phyloP scores from a whole-genome alignment of 2,888 invertebrate species.

The Hirtodrosophila confusa region DNA sequence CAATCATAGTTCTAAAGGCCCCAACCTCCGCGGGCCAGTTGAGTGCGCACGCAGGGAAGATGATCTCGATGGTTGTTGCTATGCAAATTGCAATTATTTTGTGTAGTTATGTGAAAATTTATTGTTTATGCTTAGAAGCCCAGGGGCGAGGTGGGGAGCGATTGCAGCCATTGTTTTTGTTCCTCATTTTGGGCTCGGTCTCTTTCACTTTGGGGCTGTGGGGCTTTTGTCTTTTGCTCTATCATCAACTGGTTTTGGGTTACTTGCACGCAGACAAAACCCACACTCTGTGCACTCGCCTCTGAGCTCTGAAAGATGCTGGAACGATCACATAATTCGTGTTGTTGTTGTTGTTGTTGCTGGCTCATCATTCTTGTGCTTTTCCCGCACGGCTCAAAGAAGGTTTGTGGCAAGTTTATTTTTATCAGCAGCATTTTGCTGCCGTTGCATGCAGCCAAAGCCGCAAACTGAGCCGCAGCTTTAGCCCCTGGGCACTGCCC shows the following conservation, averaged over 20 bases:
- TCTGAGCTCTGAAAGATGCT: slow-evolving; percentile 38
- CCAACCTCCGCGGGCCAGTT: too few relatives aligned
- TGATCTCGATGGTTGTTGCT: slow-evolving; percentile 37
- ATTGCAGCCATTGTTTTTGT: slow-evolving; percentile 51
- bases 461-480: slow-evolving; percentile 20
- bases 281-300: slow-evolving; percentile 34
- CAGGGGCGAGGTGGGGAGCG: slow-evolving; percentile 15
- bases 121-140: slow-evolving; percentile 52
- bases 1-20: slow-evolving; percentile 10
- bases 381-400: slow-evolving; percentile 68
- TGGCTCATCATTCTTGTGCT: slow-evolving; percentile 75
- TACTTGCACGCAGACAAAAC: slow-evolving; percentile 62
- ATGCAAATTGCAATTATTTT: slow-evolving; percentile 63
- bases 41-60: slow-evolving; percentile 21
- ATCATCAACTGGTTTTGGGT: slow-evolving; percentile 74
- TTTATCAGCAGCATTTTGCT: slow-evolving; percentile 74
- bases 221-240: slow-evolving; percentile 49
- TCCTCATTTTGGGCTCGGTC: slow-evolving; percentile 25
- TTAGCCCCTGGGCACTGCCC: slow-evolving; percentile 1
- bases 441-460: slow-evolving; percentile 65
- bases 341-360: slow-evolving; percentile 45
- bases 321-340: slow-evolving; percentile 75
- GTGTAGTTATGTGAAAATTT: slow-evolving; percentile 68
- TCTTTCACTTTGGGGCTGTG: slow-evolving; percentile 51
- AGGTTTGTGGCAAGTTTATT: slow-evolving; percentile 72